These are phyloP conservation scores for Sebastes dallii DNA, from an alignment of 2,797 vertebrate genomes.

Conservation along the genomic window DNA sequence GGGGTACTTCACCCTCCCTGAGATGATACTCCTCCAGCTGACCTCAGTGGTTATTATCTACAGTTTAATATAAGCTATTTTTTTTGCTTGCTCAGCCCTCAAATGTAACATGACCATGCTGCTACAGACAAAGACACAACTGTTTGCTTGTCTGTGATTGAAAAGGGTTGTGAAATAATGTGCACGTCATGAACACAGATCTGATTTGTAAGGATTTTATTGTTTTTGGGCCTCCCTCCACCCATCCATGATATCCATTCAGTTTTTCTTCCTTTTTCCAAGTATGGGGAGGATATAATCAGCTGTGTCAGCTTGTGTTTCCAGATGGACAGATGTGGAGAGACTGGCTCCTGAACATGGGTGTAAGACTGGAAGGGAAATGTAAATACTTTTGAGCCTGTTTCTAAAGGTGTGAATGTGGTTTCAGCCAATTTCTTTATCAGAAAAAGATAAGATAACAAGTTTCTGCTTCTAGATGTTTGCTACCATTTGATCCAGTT, in stretches of 20 bases:
- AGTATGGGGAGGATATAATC: background rate
- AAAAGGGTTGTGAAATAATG: background rate
- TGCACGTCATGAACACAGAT: background rate
- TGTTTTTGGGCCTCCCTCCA: background rate
- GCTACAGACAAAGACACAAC: constrained; percentile 20
- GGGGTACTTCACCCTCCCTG: constrained; percentile 16
- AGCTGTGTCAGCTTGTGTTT: background rate
- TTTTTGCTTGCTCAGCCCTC: constrained; percentile 42
- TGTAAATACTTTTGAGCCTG: background rate
- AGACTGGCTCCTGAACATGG: background rate
- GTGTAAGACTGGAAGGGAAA: background rate
- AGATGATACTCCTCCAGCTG: constrained; percentile 49
- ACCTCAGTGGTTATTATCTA: constrained; percentile 51
- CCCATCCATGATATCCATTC: constrained; percentile 9
- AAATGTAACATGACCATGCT: constrained; percentile 19
- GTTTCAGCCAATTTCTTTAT: background rate
- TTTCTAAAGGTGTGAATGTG: background rate
- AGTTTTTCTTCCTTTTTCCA: background rate
- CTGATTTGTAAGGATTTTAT: constrained; percentile 7
- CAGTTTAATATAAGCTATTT: constrained; percentile 37
- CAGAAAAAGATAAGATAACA: background rate
- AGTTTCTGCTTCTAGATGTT: background rate
- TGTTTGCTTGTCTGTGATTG: constrained; percentile 1
- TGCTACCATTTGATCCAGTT: background rate
- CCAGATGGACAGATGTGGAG: background rate